Conservation (phyloP, 2,888 invertebrate species). For the Limnephilus rhombicus region DNA sequence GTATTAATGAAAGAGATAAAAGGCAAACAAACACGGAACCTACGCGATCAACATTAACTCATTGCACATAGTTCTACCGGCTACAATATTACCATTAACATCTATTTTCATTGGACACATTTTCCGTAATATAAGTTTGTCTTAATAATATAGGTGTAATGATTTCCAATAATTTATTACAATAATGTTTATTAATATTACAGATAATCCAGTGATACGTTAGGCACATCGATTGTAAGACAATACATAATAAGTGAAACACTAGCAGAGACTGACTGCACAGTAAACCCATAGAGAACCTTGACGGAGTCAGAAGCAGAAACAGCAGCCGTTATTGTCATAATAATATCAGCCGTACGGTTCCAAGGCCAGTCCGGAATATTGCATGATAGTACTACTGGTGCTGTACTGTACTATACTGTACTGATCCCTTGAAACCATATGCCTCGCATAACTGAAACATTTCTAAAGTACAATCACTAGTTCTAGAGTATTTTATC, state of each 20-base stretch:
- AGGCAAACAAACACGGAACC: slow-evolving; percentile 55
- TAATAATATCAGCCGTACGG: slow-evolving; percentile 20
- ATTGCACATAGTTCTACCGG: slow-evolving; percentile 40
- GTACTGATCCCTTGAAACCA: not conserved
- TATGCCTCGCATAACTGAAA: slow-evolving; percentile 29
- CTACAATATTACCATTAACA: slow-evolving; percentile 48
- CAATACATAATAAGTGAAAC: slow-evolving; percentile 61
- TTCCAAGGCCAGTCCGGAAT: not conserved
- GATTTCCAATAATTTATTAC: slow-evolving; percentile 49
- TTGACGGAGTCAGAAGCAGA: slow-evolving; percentile 33
- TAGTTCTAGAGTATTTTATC: slow-evolving; percentile 51
- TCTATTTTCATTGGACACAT: slow-evolving; percentile 65
- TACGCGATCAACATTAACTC: slow-evolving; percentile 53
- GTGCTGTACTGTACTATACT: not conserved
- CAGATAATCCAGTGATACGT: slow-evolving; percentile 74
- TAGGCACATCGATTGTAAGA: slow-evolving; percentile 79
- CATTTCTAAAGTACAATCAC: slow-evolving; percentile 39
- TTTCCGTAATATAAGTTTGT: slow-evolving; percentile 61
- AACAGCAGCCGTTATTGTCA: slow-evolving; percentile 39
- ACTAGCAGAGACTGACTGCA: slow-evolving; percentile 35
- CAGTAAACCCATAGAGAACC: slow-evolving; percentile 54
- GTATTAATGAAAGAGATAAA: slow-evolving; percentile 33
- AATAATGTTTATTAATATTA: slow-evolving; percentile 61
- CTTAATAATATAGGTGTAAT: slow-evolving; percentile 60
- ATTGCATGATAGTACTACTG: not conserved